Evolutionary conservation across 2,797 vertebrate species (phyloP).

Genomic region (Eupleurogrammus muticus): DNA sequence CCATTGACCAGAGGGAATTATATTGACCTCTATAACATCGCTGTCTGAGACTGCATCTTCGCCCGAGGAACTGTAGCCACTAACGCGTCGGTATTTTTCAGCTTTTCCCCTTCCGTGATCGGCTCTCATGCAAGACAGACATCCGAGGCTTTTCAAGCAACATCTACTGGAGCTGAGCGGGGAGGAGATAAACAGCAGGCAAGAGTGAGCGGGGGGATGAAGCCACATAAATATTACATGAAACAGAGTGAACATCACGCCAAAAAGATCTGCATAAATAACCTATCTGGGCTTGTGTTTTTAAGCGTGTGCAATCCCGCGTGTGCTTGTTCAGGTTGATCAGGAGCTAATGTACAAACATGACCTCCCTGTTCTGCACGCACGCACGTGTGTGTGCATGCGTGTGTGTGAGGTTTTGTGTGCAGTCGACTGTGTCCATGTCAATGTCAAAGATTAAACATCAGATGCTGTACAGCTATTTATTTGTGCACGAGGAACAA

Average conservation of each 20-base stretch:
- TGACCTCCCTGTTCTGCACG: neutral
- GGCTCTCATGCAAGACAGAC: slow-evolving; percentile 45
- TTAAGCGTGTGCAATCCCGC: slow-evolving; percentile 2
- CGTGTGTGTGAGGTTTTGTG: neutral
- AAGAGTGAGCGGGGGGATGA: slow-evolving; percentile 41
- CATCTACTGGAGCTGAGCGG: slow-evolving; percentile 38
- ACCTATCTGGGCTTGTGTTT: slow-evolving; percentile 42
- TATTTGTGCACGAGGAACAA: slow-evolving; percentile 29
- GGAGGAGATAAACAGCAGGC: slow-evolving; percentile 45
- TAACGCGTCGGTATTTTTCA: slow-evolving; percentile 38
- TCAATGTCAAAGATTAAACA: slow-evolving; percentile 41
- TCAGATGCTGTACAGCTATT: slow-evolving; percentile 26
- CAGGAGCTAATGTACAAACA: slow-evolving; percentile 13
- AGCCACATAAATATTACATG: slow-evolving; percentile 81
- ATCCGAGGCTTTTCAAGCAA: slow-evolving; percentile 56
- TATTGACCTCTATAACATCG: slow-evolving; percentile 40
- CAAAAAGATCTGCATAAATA: slow-evolving; percentile 72
- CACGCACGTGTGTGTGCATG: too few relatives aligned
- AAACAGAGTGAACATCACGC: slow-evolving; percentile 61
- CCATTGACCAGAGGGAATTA: slow-evolving; percentile 39
- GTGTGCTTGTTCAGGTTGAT: slow-evolving; percentile 19
- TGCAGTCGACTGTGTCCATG: neutral
- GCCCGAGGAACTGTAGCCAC: slow-evolving; percentile 10
- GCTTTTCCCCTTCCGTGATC: slow-evolving; percentile 48
- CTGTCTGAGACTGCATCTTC: slow-evolving; percentile 37